These are phyloP conservation scores for Schizopygopsis malacanthus DNA, from an alignment of 2,797 vertebrate species.

Conservation along the genomic window DNA sequence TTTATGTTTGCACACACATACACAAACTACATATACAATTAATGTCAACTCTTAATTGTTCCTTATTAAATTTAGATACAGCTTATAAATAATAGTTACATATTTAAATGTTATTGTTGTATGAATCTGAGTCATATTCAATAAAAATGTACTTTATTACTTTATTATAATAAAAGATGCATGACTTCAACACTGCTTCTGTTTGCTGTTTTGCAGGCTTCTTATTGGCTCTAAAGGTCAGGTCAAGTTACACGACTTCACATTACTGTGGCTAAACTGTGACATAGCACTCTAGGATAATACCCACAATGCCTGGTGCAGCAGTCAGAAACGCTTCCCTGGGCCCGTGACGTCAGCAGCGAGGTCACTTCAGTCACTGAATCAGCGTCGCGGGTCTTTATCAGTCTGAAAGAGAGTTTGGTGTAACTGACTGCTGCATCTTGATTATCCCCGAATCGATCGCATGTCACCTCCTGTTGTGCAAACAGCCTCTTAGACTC, in stretches of 20 bases:
- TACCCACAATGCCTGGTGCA: neutral
- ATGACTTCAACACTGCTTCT: neutral
- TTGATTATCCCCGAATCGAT: slow-evolving; percentile 15
- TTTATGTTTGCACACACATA: neutral
- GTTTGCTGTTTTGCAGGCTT: neutral
- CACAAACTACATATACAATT: too few species aligned
- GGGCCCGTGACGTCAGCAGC: neutral
- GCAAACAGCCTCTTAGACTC: slow-evolving; percentile 13
- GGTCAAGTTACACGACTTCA: neutral
- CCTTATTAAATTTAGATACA: neutral
- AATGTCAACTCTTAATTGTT: too few species aligned
- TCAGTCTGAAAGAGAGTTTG: slow-evolving; percentile 6
- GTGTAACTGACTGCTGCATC: slow-evolving; percentile 23
- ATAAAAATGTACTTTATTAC: neutral
- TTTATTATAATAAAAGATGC: neutral
- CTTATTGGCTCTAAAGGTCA: neutral
- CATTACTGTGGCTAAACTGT: neutral
- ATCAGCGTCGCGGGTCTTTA: neutral
- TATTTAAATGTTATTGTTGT: neutral
- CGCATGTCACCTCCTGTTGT: neutral
- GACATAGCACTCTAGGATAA: neutral
- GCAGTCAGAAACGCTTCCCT: neutral
- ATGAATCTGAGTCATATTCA: neutral
- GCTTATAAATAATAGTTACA: neutral
- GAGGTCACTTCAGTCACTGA: neutral